Conservation (phyloP, 2,797 vertebrate genomes). For the Eutrigla gurnardus region DNA sequence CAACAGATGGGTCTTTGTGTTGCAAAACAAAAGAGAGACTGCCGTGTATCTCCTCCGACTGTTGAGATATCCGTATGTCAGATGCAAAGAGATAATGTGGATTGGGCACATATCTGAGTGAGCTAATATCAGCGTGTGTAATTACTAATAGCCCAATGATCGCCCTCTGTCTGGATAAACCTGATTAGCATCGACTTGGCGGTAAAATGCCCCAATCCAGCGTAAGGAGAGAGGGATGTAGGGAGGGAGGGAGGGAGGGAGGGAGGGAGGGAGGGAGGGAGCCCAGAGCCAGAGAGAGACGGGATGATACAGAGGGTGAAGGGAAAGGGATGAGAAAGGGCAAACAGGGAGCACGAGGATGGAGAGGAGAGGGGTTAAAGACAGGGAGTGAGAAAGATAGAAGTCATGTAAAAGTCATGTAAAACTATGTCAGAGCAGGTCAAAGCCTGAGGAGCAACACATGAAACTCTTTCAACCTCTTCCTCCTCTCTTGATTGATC, state of each 20-base stretch:
- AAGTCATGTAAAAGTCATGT: conserved; percentile 2
- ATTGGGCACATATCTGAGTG: conserved; percentile 67
- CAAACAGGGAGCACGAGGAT: conserved; percentile 3
- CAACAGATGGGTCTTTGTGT: conserved; percentile 73
- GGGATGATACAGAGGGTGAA: conserved; percentile 16
- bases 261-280: conserved; percentile 27
- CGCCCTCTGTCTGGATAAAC: conserved; percentile 79
- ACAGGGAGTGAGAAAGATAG: neutral
- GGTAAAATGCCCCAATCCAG: conserved; percentile 71
- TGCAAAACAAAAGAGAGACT: conserved; percentile 66
- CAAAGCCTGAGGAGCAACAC: conserved; percentile 14
- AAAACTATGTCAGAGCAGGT: conserved; percentile 27
- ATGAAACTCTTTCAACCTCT: neutral
- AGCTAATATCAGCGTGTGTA: conserved; percentile 75
- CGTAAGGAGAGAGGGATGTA: conserved; percentile 65
- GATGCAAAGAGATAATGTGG: conserved; percentile 69
- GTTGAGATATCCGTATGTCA: conserved; percentile 65
- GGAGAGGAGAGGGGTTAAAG: conserved; percentile 21
- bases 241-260: conserved; percentile 23
- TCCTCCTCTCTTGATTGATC: no score
- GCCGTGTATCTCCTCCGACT: conserved; percentile 32
- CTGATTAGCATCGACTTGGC: conserved; percentile 79
- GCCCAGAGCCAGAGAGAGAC: conserved; percentile 9
- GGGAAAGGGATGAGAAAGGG: conserved; percentile 14
- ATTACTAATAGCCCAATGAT: conserved; percentile 80